phyloP scores from a whole-genome alignment of 2,113 vertebrate genomes.

The Pelmatolapia mariae region DNA sequence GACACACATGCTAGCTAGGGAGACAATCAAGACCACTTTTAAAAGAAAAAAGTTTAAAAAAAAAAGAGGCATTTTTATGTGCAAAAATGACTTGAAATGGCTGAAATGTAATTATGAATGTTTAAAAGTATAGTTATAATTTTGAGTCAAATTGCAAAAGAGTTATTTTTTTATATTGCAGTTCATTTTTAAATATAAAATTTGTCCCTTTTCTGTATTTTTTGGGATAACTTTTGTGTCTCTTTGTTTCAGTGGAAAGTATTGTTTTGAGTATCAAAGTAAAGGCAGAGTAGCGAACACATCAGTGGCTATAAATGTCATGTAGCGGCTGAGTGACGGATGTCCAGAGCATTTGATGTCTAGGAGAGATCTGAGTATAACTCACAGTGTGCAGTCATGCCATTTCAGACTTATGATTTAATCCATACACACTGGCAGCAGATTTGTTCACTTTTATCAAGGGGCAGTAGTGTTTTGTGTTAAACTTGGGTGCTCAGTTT shows the following conservation, averaged over 20 bases:
- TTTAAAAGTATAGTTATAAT: not conserved
- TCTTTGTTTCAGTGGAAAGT: not conserved
- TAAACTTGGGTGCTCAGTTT: not conserved
- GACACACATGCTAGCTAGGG: not conserved
- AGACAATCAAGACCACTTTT: not conserved
- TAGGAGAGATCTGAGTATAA: conserved; percentile 17
- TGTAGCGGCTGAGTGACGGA: conserved; percentile 30
- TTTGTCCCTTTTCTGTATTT: not conserved
- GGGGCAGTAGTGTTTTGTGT: not conserved
- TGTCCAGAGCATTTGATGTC: conserved; percentile 27
- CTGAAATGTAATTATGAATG: not conserved
- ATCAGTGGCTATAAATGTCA: conserved; percentile 29
- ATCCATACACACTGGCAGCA: not conserved
- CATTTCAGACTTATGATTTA: conserved; percentile 27
- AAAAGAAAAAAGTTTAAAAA: not conserved
- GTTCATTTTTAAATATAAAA: not conserved
- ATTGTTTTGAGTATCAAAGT: not conserved
- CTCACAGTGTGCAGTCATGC: conserved; percentile 24
- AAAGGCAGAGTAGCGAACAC: conserved; percentile 13
- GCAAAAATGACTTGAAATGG: not conserved
- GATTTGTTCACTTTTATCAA: not conserved
- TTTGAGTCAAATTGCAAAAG: not conserved
- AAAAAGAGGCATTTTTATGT: not conserved
- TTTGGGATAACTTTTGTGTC: not conserved
- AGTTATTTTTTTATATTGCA: not conserved